Evolutionary conservation across 2,888 invertebrate genomes (phyloP), one percentile per base, ranked within the genome.

Genomic region (Heliconius erato): DNA sequence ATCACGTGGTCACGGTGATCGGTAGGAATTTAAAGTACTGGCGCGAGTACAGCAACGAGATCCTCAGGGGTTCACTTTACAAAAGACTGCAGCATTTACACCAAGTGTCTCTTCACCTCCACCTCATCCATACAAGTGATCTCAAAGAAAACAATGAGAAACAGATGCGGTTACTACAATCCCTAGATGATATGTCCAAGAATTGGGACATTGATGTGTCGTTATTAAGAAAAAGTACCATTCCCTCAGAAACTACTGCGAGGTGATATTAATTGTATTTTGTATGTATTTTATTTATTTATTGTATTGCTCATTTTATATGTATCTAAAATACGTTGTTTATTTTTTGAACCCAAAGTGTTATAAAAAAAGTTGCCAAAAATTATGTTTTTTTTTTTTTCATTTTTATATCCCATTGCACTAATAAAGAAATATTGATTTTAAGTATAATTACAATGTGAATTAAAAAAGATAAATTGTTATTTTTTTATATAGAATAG

Each of bases 241-340:
- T 89, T 54, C 79, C 85, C 69, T 67, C 83, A 54, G 84, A 85
- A 76, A 88, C 86, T 80, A 85, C 86, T 80, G 84, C 84, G 28
- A 91, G 91, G 87, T 91, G 89, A 91, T 90, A 88, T 87, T 89
- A 88, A 83, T 80, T 87, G 88, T 82, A 85, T 83, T 32, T 89
- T 95, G 94, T 95, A 95, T 95, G 94, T 95, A 95, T 89, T 94
- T 95, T 94, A 91, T 94, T 94, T 95, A 95, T 95, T 94, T 95
- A 95, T 89, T 94, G 93, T 89, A 95, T 93, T 94, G 91, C 91
- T 92, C 91, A 92, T 90, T 89, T 89, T 91, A 91, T 90, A 91
- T 90, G 87, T 91, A 89, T 91, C 86, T 90, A 90, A 35, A 89
- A 87, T 88, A 88, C 89, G 89, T 92, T 94, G 92, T 93, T 93